phyloP scores from a whole-genome alignment of 1,140 invertebrate species.

The Anadara kagoshimensis region DNA sequence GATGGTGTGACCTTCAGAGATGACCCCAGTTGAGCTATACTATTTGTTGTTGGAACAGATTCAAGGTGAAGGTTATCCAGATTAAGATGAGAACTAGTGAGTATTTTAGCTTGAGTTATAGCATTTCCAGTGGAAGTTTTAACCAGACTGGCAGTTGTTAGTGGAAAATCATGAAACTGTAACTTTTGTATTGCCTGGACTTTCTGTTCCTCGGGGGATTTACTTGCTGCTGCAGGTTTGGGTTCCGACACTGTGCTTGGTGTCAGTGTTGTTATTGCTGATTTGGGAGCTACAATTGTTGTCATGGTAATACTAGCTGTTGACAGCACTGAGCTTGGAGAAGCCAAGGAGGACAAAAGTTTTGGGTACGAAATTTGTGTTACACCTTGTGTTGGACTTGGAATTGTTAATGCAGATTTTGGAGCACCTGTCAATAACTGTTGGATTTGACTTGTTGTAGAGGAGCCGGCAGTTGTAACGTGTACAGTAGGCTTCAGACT shows the following conservation, averaged over 20 bases:
- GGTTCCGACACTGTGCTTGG: constrained; percentile 10
- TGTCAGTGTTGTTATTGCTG: background rate
- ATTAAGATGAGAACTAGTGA: background rate
- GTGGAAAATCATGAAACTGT: constrained; percentile 64
- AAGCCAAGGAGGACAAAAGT: constrained; percentile 14
- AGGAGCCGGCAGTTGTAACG: constrained; percentile 47
- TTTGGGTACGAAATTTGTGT: background rate
- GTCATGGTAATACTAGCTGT: constrained; percentile 3
- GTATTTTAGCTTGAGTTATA: constrained; percentile 24
- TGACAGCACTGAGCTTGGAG: background rate
- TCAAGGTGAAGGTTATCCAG: no score
- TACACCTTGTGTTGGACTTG: background rate
- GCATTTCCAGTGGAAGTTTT: background rate
- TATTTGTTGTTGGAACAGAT: no score
- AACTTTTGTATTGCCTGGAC: constrained; percentile 57
- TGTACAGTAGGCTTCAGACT: constrained; percentile 47
- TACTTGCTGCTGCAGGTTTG: background rate
- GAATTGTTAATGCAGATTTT: constrained; percentile 8
- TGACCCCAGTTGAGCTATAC: no score
- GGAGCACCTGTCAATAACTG: constrained; percentile 52
- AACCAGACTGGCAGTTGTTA: constrained; percentile 52
- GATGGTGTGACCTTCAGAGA: background rate
- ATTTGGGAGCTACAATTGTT: constrained; percentile 2
- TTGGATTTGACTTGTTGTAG: constrained; percentile 58
- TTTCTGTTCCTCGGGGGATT: constrained; percentile 20